Percentiles rank a stretch among this genome's conserved stretches.
Evolutionary conservation across 2,888 invertebrate species (phyloP).

Genomic region (Bombylius major): DNA sequence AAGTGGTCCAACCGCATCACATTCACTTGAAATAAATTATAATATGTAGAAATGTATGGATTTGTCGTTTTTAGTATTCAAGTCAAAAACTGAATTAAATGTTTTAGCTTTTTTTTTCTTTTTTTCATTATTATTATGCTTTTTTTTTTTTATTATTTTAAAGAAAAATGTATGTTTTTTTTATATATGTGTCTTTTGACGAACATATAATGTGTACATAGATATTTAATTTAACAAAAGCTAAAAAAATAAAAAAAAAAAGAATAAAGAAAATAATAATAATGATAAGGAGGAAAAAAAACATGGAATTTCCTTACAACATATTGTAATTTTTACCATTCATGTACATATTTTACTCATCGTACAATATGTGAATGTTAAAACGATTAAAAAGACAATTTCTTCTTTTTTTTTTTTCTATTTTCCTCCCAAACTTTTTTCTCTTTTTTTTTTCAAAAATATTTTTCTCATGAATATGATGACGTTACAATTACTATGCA

Average conservation of each 20-base stretch:
- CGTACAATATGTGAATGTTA: too few species aligned
- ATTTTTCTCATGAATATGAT: too few species aligned
- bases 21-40: neutral
- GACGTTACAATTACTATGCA: too few species aligned
- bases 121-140: neutral
- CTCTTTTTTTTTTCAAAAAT: too few species aligned
- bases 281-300: neutral
- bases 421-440: too few species aligned
- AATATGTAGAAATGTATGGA: neutral
- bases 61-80: conserved; percentile 6
- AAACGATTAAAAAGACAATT: too few species aligned
- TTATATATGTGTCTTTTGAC: neutral
- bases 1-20: neutral
- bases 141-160: too few species aligned
- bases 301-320: neutral
- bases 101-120: neutral
- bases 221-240: neutral
- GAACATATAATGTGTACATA: neutral
- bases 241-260: neutral
- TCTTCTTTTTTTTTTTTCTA: too few species aligned
- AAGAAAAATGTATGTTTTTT: too few species aligned
- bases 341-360: too few species aligned
- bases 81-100: conserved; percentile 5
- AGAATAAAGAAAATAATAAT: neutral
- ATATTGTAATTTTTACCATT: neutral